These are phyloP conservation scores for Ascidia mentula DNA, from an alignment of 23 tunicate genomes.

Conservation along the genomic window DNA sequence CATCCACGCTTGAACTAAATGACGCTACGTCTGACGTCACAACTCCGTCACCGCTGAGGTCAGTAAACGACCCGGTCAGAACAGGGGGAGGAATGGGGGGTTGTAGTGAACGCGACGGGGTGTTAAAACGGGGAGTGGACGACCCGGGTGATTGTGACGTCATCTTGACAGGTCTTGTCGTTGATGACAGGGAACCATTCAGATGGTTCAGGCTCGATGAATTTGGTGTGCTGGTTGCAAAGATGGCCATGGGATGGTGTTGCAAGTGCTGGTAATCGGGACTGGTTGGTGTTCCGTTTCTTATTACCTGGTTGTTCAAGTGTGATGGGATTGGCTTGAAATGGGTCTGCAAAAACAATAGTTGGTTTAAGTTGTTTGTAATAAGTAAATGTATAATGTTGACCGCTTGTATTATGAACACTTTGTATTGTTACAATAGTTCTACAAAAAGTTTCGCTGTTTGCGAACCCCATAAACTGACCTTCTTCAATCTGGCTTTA, in stretches of 20 bases:
- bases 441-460: too few relatives aligned
- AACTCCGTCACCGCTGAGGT: not conserved
- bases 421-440: not conserved
- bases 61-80: not conserved
- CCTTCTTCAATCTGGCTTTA: not conserved
- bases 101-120: not conserved
- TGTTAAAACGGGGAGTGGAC: not conserved
- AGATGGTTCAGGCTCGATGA: not conserved
- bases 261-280: not conserved
- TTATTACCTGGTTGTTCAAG: not conserved
- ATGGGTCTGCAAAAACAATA: not conserved
- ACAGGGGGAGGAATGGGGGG: not conserved
- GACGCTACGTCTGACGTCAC: conserved; percentile 2
- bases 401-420: not conserved
- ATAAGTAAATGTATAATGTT: not conserved
- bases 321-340: not conserved
- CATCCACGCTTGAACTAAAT: not conserved
- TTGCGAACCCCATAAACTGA: too few relatives aligned
- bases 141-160: not conserved
- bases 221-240: not conserved
- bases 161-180: not conserved
- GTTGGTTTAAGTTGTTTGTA: not conserved
- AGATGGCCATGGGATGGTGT: not conserved
- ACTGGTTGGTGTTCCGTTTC: not conserved
- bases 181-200: not conserved